Conservation (phyloP, 1,140 invertebrate species). For the Drosophila pachea region DNA sequence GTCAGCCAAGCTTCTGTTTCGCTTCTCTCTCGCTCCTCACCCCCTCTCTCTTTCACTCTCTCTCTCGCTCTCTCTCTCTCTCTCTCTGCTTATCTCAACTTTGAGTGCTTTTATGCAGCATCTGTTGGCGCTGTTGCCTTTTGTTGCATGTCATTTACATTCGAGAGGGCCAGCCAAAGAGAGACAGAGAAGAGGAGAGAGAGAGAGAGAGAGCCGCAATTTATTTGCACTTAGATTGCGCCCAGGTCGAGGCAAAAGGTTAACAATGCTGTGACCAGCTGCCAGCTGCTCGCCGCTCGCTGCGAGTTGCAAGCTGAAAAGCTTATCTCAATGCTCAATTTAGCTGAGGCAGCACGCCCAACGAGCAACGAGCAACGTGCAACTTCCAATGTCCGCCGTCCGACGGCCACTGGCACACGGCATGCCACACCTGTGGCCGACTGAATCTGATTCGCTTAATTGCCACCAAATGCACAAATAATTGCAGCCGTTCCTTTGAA, state of each 20-base stretch:
- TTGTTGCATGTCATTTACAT: slow-evolving; percentile 71
- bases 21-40: slow-evolving; percentile 1
- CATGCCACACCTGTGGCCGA: slow-evolving; percentile 59
- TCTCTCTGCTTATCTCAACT: slow-evolving; percentile 20
- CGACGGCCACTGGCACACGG: neutral
- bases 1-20: slow-evolving; percentile 53
- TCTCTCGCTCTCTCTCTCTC: slow-evolving; percentile 2
- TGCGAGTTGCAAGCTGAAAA: neutral
- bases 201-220: slow-evolving; percentile 58
- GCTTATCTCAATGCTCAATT: slow-evolving; percentile 10
- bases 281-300: neutral
- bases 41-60: slow-evolving; percentile 1
- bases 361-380: too few species aligned
- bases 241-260: slow-evolving; percentile 53
- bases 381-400: too few species aligned
- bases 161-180: slow-evolving; percentile 35
- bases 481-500: slow-evolving; percentile 42
- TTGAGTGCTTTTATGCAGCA: slow-evolving; percentile 35
- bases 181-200: too few species aligned
- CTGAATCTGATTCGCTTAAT: slow-evolving; percentile 52
- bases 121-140: slow-evolving; percentile 44
- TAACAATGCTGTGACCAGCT: slow-evolving; percentile 61
- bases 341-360: slow-evolving; percentile 12
- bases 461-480: slow-evolving; percentile 71
- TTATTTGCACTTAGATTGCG: slow-evolving; percentile 72